Percentiles rank a stretch among this genome's conserved stretches.
Evolutionary conservation across 2,888 invertebrate genomes (phyloP).

Genomic region (Drosophila antonietae): DNA sequence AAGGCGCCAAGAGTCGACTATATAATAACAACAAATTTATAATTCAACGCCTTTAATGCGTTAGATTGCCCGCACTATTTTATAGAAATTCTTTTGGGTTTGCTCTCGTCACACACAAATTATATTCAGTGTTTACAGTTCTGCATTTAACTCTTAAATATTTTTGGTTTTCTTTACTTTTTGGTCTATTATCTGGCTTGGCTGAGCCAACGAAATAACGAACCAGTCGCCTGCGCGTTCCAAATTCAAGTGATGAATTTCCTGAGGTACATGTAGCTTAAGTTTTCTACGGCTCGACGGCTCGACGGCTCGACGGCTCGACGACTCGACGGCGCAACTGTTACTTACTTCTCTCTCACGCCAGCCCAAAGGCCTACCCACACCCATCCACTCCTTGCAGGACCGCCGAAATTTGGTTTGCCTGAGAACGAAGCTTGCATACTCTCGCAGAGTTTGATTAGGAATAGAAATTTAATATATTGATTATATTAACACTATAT

Average conservation of each 20-base stretch:
- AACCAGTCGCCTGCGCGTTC: slow-evolving; percentile 82
- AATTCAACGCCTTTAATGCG: background rate
- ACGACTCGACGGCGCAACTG: slow-evolving; percentile 30
- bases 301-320: slow-evolving; percentile 28
- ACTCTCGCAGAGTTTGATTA: slow-evolving; percentile 28
- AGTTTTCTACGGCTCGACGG: slow-evolving; percentile 71
- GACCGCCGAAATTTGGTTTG: slow-evolving; percentile 8
- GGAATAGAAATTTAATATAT: background rate
- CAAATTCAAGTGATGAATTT: slow-evolving; percentile 83
- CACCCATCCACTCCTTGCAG: slow-evolving; percentile 24
- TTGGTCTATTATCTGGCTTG: slow-evolving; percentile 5
- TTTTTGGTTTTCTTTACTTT: background rate
- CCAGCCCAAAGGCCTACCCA: slow-evolving; percentile 29
- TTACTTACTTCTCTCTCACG: slow-evolving; percentile 63
- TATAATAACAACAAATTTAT: slow-evolving; percentile 2
- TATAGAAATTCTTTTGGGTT: background rate
- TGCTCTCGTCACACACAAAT: background rate
- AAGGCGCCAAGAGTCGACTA: slow-evolving; percentile 31
- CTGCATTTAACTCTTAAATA: slow-evolving; percentile 1
- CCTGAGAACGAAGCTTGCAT: slow-evolving; percentile 19
- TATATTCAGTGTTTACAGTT: slow-evolving; percentile 5
- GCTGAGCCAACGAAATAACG: slow-evolving; percentile 37
- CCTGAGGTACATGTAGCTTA: slow-evolving; percentile 80
- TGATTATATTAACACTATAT: too few species aligned
- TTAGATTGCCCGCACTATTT: slow-evolving; percentile 51